Conservation (phyloP, 2,888 invertebrate genomes). For the Mythimna impura region DNA sequence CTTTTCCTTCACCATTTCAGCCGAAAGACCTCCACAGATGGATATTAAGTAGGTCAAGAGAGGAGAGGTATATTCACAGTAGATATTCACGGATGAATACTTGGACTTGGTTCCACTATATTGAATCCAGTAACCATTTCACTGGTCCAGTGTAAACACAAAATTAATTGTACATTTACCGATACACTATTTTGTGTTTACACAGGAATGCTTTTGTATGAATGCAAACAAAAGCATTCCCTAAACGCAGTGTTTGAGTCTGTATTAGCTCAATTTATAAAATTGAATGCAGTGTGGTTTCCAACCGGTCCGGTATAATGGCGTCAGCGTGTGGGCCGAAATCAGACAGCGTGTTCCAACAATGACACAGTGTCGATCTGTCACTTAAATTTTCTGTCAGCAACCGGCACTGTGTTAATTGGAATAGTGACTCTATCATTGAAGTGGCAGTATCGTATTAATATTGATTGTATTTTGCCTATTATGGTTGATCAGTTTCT, state of each 20-base stretch:
- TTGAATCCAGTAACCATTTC: neutral
- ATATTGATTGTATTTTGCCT: constrained; percentile 51
- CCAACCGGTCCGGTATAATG: constrained; percentile 73
- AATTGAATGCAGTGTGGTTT: constrained; percentile 60
- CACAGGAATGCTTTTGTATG: no score
- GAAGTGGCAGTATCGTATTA: constrained; percentile 24
- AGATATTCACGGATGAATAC: constrained; percentile 18
- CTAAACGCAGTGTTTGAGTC: constrained; percentile 9
- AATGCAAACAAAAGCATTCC: constrained; percentile 3
- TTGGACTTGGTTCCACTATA: no score
- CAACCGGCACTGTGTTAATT: constrained; percentile 33
- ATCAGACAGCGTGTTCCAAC: constrained; percentile 60
- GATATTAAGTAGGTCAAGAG: no score
- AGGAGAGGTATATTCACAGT: no score
- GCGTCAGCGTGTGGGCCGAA: constrained; percentile 74
- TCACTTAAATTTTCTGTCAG: constrained; percentile 40
- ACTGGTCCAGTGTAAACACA: neutral
- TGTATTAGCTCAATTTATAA: constrained; percentile 42
- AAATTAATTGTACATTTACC: neutral
- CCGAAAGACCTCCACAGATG: no score
- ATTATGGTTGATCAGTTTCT: constrained; percentile 24
- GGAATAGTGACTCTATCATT: constrained; percentile 16
- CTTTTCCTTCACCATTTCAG: no score
- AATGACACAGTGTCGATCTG: constrained; percentile 44
- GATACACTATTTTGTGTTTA: no score